A percentile compares a stretch with the other conserved stretches of the same genome.
Conservation (phyloP, 2,113 vertebrate species). For the Hemichromis elongatus region DNA sequence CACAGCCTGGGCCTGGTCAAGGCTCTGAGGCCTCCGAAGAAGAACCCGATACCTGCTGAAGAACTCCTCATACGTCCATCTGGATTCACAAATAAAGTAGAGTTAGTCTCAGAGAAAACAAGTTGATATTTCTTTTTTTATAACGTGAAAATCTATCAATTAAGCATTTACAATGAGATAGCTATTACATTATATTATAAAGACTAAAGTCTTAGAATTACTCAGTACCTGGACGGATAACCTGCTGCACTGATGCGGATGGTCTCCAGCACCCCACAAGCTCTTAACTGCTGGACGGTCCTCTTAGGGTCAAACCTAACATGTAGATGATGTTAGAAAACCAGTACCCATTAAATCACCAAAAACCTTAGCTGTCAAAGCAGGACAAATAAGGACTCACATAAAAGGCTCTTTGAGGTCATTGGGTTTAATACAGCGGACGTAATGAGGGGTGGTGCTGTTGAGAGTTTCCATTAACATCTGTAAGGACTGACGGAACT, state of each 20-base stretch:
- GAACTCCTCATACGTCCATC: conserved; percentile 76
- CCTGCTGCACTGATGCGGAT: conserved; percentile 80
- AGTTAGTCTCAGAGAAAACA: not conserved
- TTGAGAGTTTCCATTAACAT: conserved; percentile 74
- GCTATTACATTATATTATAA: not conserved
- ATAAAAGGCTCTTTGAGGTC: conserved; percentile 74
- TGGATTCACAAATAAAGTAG: not conserved
- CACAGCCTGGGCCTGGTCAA: conserved; percentile 6
- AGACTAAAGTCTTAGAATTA: not conserved
- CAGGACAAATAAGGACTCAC: conserved; percentile 32
- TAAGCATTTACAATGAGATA: not conserved
- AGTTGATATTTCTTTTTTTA: not conserved
- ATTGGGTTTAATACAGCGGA: conserved; percentile 84
- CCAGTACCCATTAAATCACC: not conserved
- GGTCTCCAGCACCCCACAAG: conserved; percentile 79
- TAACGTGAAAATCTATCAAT: not conserved
- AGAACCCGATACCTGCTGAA: conserved; percentile 71
- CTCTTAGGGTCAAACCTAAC: conserved; percentile 75
- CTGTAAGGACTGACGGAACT: conserved; percentile 78
- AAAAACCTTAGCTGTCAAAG: not conserved
- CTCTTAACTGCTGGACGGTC: conserved; percentile 77
- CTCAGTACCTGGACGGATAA: conserved; percentile 73
- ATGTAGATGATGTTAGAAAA: not conserved
- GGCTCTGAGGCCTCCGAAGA: conserved; percentile 28
- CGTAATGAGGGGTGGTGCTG: conserved; percentile 76